Base-by-base conservation (phyloP, 2,113 vertebrate species). In the Grallaria varia region DNA sequence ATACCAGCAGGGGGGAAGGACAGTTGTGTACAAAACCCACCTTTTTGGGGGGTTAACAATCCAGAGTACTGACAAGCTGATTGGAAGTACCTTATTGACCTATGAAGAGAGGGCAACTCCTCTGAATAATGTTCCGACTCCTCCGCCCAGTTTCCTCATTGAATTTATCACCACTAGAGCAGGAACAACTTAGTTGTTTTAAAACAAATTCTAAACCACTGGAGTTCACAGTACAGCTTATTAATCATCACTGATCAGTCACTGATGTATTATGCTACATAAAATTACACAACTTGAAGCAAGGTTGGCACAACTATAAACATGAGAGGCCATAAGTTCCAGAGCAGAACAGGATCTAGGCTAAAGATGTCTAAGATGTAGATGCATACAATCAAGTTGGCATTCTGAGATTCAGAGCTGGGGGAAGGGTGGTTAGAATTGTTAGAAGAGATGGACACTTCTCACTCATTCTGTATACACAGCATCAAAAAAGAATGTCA, bases 271-370 rank as follows among this genome's bases (percentile, higher is more conserved):
- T 84, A 42, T 47, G 69, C 33, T 44, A 52, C 28, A 11, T 7
- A 4, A 80, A 89, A 49, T 75, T 62, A 82, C 44, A 47, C 37
- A 81, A 33, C 35, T 52, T 72, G 71, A 45, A 39, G 40, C 30
- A 40, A 64, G 13, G n/a, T 19, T 56, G 33, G 66, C 30, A 45
- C 30, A 81, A 56, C 33, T 60, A 14, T 2, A 8, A 88, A 50
- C 14, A 4, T 0, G 2, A 77, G 39, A 81, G 4, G 31, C 8
- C 3, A 0, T 10, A 37, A 52, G 18, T 4, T 59, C 45, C 59
- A 59, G 50, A 85, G 53, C 7, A 52, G 47, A 90, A n/a, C 25
- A 63, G 19, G 28, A 87, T 45, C 13, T 30, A 66, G 23, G 56
- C 52, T 81, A 15, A 64, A 18, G 18, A 13, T 4, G 3, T 42